Conservation (phyloP, 2,888 invertebrate genomes). For the Scaptomyza parva region DNA sequence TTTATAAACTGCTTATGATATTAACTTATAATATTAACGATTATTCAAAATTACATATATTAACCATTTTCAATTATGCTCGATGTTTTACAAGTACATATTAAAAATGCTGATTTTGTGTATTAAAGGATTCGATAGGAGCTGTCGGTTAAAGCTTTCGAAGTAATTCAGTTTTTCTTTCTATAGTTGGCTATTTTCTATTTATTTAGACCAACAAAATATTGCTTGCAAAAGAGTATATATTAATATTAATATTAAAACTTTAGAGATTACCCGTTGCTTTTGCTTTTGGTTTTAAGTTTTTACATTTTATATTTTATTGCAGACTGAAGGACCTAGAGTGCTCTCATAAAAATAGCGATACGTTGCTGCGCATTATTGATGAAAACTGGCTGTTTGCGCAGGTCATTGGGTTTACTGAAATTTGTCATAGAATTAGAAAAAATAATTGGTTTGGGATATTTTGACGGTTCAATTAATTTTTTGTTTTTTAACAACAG, state of each 20-base stretch:
- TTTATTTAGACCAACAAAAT: no score
- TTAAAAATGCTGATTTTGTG: background rate
- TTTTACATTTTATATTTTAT: constrained; percentile 52
- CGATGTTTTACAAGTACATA: background rate
- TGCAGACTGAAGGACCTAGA: constrained; percentile 68
- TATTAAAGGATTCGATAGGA: background rate
- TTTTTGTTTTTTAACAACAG: constrained; percentile 52
- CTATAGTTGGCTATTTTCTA: background rate
- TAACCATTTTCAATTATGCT: background rate
- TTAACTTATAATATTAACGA: no score
- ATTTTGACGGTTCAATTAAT: constrained; percentile 42
- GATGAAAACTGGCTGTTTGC: constrained; percentile 84
- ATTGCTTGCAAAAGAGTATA: background rate
- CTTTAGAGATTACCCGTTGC: background rate
- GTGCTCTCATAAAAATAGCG: constrained; percentile 58
- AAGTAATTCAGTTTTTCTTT: background rate
- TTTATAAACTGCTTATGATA: background rate
- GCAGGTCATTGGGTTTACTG: constrained; percentile 78
- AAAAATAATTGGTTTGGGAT: constrained; percentile 30
- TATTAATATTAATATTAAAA: background rate
- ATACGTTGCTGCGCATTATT: constrained; percentile 79
- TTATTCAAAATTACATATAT: no score
- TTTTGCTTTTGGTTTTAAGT: constrained; percentile 19
- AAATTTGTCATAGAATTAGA: no score
- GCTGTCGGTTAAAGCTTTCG: no score